Evolutionary conservation across 2,113 vertebrate species (phyloP), one percentile per base, ranked within the genome.

Genomic region (Mirza zaza): DNA sequence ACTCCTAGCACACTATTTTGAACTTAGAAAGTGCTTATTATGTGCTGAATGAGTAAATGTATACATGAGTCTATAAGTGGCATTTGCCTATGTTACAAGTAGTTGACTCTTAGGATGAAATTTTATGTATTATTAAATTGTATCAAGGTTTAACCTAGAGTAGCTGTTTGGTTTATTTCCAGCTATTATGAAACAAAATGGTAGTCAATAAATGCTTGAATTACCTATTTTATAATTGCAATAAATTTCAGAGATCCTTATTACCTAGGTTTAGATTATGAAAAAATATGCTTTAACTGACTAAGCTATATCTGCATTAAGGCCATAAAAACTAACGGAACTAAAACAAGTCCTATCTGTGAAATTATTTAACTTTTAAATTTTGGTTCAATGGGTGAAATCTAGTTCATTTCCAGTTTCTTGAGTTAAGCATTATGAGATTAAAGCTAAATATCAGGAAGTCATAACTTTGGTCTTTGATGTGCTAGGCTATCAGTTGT

Each of bases 291-390:
- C n/a, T 76, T 93, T 82, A 61, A 85, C 34, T 83, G 39, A 94
- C 6, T 87, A 94, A 86, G 2, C 17, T 90, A 5, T 68, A 83
- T 17, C 52, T 86, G 23, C 45, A 29, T 87, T 85, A 93, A 70
- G 6, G 21, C 17, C 9, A 39, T 70, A 32, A 91, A 95, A 94
- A 36, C 1, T 17, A 82, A 94, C 86, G 23, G 27, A 2, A 25
- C 36, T 86, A 42, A 57, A 88, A 83, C 3, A 1, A 50, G 29
- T n/a, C 11, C 10, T 93, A 80, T 2, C 25, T 83, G 3, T 73
- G 36, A 86, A 96, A 75, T 61, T 42, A 86, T 77, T 95, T 93
- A 95, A 87, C 45, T 85, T 71, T 87, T n/a, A 83, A 65, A 59
- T 48, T 87, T 71, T 83, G 15, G 21, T 61, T 83, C 34, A 87